These are phyloP conservation scores for Polypterus senegalus DNA, from an alignment of 2,113 vertebrate species.

Conservation along the genomic window DNA sequence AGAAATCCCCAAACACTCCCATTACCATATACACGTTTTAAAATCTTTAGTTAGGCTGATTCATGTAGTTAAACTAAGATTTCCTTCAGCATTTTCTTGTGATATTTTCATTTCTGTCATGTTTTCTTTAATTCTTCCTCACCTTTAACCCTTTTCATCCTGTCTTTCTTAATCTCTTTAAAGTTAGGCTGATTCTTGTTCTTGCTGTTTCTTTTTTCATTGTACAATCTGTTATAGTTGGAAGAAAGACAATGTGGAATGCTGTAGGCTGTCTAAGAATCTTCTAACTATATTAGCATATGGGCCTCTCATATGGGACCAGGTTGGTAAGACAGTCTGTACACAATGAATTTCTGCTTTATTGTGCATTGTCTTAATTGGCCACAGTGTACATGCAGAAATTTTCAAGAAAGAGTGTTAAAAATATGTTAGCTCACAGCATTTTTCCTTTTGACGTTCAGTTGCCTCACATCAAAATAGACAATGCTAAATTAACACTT, in stretches of 20 bases:
- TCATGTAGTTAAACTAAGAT: slow-evolving; percentile 18
- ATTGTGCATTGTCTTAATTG: not conserved
- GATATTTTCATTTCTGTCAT: slow-evolving; percentile 26
- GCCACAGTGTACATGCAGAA: no score
- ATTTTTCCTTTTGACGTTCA: no score
- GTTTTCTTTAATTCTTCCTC: no score
- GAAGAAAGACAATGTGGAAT: slow-evolving; percentile 33
- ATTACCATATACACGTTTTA: slow-evolving; percentile 43
- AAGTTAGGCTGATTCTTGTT: not conserved
- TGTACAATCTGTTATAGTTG: slow-evolving; percentile 23
- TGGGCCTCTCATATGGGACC: slow-evolving; percentile 23
- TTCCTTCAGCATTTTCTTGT: slow-evolving; percentile 36
- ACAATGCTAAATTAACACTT: no score
- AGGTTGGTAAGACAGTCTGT: slow-evolving; percentile 1
- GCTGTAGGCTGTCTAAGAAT: slow-evolving; percentile 27
- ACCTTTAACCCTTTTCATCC: slow-evolving; percentile 19
- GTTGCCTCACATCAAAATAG: no score
- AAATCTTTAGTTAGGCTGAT: slow-evolving; percentile 35
- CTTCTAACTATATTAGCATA: slow-evolving; percentile 32
- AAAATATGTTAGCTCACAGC: no score
- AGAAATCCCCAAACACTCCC: slow-evolving; percentile 41
- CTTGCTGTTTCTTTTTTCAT: slow-evolving; percentile 18
- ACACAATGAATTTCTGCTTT: not conserved
- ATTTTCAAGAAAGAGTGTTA: no score
- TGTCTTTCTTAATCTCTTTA: slow-evolving; percentile 19